These are phyloP conservation scores for Ophioninae sp. DNA, from an alignment of 2,888 invertebrate species.

Conservation along the genomic window DNA sequence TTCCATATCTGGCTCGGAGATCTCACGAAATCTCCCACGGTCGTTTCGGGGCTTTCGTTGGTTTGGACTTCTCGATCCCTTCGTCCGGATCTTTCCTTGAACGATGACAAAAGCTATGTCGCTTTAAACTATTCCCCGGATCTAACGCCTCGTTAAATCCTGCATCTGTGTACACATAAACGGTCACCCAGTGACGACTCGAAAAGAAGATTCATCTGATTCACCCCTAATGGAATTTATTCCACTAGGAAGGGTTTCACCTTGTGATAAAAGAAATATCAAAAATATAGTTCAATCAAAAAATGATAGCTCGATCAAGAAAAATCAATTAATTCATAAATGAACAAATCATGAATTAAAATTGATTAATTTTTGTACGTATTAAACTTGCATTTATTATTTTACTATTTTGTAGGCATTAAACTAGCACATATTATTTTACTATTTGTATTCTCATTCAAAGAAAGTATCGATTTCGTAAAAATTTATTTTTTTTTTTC, in stretches of 20 bases:
- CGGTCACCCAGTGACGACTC: neutral
- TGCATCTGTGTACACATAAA: conserved; percentile 1
- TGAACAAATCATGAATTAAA: neutral
- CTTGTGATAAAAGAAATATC: neutral
- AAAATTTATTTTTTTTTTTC: too few species aligned
- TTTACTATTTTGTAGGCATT: too few species aligned
- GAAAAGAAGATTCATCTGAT: conserved; percentile 27
- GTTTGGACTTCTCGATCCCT: conserved; percentile 28
- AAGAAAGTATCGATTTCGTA: too few species aligned
- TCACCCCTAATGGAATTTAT: neutral
- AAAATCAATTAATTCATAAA: neutral
- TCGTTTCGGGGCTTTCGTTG: conserved; percentile 24
- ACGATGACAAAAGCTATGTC: conserved; percentile 42
- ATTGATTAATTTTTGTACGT: too few species aligned
- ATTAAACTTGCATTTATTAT: too few species aligned
- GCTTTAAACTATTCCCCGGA: conserved; percentile 40
- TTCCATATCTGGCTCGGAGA: conserved; percentile 49
- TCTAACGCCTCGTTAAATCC: conserved; percentile 49
- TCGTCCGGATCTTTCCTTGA: conserved; percentile 22
- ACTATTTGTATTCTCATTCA: too few species aligned
- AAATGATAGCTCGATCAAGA: neutral
- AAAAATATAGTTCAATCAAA: neutral
- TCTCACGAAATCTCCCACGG: conserved; percentile 53
- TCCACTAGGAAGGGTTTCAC: neutral
- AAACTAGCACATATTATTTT: too few species aligned